These are phyloP conservation scores for Hofmannophila pseudospretella DNA, from an alignment of 2,888 invertebrate genomes.

Conservation along the genomic window DNA sequence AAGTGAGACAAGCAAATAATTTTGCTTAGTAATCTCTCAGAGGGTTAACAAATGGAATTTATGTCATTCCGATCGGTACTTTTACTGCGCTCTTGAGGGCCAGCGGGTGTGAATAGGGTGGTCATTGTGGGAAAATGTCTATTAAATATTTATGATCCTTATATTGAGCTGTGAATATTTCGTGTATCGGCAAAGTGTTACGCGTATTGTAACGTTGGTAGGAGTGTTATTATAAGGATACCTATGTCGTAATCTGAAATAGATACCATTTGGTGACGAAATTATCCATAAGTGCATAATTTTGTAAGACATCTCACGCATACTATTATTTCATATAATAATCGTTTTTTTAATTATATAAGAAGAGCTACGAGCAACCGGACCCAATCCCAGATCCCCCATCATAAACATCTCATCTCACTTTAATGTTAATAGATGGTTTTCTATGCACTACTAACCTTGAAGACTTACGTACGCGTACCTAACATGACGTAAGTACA, in stretches of 20 bases:
- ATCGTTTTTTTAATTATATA: too few relatives aligned
- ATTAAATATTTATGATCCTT: constrained; percentile 72
- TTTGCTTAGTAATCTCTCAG: constrained; percentile 55
- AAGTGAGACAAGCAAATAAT: constrained; percentile 54
- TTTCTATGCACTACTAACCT: too few relatives aligned
- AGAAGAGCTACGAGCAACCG: too few relatives aligned
- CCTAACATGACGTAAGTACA: too few relatives aligned
- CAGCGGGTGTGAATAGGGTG: constrained; percentile 70
- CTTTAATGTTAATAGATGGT: too few relatives aligned
- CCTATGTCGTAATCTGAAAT: constrained; percentile 13
- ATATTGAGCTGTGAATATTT: constrained; percentile 46
- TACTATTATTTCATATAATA: too few relatives aligned
- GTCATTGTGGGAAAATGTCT: constrained; percentile 75
- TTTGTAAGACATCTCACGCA: too few relatives aligned
- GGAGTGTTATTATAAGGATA: constrained; percentile 21
- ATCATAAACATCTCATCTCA: too few relatives aligned
- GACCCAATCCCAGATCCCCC: too few relatives aligned
- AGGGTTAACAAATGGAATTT: constrained; percentile 49
- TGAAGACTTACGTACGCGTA: too few relatives aligned
- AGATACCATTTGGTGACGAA: too few relatives aligned
- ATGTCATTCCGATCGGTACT: constrained; percentile 64
- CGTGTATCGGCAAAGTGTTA: constrained; percentile 42
- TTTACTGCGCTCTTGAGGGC: constrained; percentile 64
- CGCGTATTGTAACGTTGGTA: constrained; percentile 35
- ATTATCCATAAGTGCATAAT: too few relatives aligned